Evolutionary conservation across 2,797 vertebrate species (phyloP), one percentile per base, ranked within the genome.

Genomic region (Odontamblyopus rebecca): DNA sequence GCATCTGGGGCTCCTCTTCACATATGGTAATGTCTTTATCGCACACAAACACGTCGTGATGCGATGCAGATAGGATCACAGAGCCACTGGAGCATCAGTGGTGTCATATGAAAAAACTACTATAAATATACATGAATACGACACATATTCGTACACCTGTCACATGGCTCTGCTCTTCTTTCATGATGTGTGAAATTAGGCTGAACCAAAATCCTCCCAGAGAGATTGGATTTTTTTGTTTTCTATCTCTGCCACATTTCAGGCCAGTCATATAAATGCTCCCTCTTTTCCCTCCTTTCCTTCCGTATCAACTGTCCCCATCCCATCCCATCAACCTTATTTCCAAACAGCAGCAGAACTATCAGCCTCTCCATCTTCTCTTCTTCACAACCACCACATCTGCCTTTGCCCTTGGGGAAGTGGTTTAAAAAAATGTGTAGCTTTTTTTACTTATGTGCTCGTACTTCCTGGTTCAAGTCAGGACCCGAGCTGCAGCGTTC

Each of bases 21-120:
- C 56, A 26, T 59, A 59, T 59, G 56, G 23, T 59, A 59, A 59
- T 59, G 56, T 59, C 56, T 23, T 59, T 59, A 59, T 59, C 56
- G 3, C 56, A 27, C 26, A 15, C 26, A 12, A 15, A 54, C 56
- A 26, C 56, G 1, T 13, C 56, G 9, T 59, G 56, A 27, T 59
- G 9, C 5, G 8, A 59, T 26, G 15, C 2, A 13, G 56, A 59
- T 59, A 27, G 26, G 56, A 59, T 59, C 56, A 27, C 56, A 27
- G 51, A 54, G 51, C 51, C 51, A 54, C 51, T 54, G 51, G 19
- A 54, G 51, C 51, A n/a, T n/a, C 13, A 15, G 44, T 13, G 15
- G 44, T 48, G 44, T 48, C 44, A 48, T 13, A 54, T 59, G 56
- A 59, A 59, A 59, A 27, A 23, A 59, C 56, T 59, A 15, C 23